Conservation (phyloP, 2,888 invertebrate species). For the Apamea epomidion region DNA sequence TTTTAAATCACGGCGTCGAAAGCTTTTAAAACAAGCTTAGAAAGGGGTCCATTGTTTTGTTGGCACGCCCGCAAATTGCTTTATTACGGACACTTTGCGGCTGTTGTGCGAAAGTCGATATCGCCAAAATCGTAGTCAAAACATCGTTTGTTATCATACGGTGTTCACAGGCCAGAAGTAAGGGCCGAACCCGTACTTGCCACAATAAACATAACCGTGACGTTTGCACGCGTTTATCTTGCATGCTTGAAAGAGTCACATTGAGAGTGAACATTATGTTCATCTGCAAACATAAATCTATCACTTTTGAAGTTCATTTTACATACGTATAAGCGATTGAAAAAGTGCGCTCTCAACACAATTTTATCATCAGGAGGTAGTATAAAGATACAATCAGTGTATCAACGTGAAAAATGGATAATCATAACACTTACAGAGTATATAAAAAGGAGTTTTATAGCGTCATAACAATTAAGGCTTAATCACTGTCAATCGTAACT, state of each 20-base stretch:
- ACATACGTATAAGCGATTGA: slow-evolving; percentile 55
- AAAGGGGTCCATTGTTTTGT: slow-evolving; percentile 88
- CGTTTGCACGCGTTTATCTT: slow-evolving; percentile 54
- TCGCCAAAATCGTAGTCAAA: slow-evolving; percentile 87
- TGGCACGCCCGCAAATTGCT: slow-evolving; percentile 88
- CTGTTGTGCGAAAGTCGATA: slow-evolving; percentile 86
- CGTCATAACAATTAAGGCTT: slow-evolving; percentile 86
- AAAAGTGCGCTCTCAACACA: slow-evolving; percentile 62
- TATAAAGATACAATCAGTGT: slow-evolving; percentile 73
- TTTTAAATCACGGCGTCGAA: slow-evolving; percentile 90
- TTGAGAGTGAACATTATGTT: slow-evolving; percentile 61
- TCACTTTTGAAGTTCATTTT: slow-evolving; percentile 66
- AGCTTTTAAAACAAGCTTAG: slow-evolving; percentile 90
- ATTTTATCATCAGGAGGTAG: slow-evolving; percentile 66
- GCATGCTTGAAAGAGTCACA: slow-evolving; percentile 61
- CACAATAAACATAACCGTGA: slow-evolving; percentile 65
- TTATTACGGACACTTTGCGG: slow-evolving; percentile 85
- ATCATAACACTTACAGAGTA: slow-evolving; percentile 77
- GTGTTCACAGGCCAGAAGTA: slow-evolving; percentile 61
- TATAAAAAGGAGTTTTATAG: slow-evolving; percentile 84
- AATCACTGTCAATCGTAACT: slow-evolving; percentile 88
- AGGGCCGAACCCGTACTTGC: slow-evolving; percentile 52
- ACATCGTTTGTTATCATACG: slow-evolving; percentile 85
- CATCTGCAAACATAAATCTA: slow-evolving; percentile 70
- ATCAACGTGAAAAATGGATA: slow-evolving; percentile 72